A percentile compares a stretch with the other conserved stretches of the same genome.
These are phyloP conservation scores for Karalla daura DNA, from an alignment of 2,797 vertebrate species.

Conservation along the genomic window DNA sequence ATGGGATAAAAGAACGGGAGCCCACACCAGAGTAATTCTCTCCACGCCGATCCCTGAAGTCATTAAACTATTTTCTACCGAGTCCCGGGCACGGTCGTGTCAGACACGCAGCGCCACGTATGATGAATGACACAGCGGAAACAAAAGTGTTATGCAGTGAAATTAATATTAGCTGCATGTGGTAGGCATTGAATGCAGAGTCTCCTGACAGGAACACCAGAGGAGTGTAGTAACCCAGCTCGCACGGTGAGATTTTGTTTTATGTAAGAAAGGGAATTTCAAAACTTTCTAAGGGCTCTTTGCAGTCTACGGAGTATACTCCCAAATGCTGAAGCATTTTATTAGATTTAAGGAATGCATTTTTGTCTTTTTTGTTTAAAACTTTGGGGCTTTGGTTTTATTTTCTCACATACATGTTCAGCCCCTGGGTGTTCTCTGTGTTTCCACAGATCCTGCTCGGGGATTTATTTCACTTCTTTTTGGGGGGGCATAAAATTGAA, in stretches of 20 bases:
- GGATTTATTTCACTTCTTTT: slow-evolving; percentile 4
- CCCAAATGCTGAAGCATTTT: not conserved
- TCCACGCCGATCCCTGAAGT: not conserved
- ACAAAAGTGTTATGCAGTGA: slow-evolving; percentile 22
- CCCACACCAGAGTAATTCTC: not conserved
- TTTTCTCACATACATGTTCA: not conserved
- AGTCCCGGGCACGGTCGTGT: not conserved
- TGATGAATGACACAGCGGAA: slow-evolving; percentile 23
- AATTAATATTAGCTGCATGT: slow-evolving; percentile 16
- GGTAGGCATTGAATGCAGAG: slow-evolving; percentile 10
- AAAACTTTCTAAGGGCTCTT: not conserved
- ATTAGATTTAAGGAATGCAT: not conserved
- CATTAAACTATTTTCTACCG: slow-evolving; percentile 4
- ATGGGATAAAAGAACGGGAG: not conserved
- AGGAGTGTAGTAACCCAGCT: slow-evolving; percentile 1
- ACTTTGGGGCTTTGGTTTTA: not conserved
- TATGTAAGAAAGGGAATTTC: not conserved
- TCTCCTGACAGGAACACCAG: slow-evolving; percentile 2
- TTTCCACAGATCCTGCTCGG: not conserved
- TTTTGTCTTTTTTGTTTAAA: not conserved
- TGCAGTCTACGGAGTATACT: slow-evolving; percentile 1
- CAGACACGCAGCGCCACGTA: not conserved
- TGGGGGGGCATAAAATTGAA: not conserved
- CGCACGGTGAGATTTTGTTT: not conserved
- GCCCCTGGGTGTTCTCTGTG: not conserved